Percentiles rank a stretch among this genome's conserved stretches.
These are phyloP conservation scores for Mionectes macconnelli DNA, from an alignment of 2,113 vertebrate species.

Conservation along the genomic window DNA sequence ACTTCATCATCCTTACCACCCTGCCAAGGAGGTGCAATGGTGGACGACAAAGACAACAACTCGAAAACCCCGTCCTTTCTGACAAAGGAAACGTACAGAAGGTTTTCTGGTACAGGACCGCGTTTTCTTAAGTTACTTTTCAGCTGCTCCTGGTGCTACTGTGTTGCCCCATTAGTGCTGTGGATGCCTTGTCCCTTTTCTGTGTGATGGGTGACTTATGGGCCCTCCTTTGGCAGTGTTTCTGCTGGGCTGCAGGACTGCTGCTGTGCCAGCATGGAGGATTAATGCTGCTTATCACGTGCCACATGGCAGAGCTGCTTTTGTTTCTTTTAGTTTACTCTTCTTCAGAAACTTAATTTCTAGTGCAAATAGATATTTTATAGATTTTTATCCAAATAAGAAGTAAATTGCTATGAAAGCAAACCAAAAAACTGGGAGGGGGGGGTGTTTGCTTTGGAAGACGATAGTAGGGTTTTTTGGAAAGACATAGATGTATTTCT, in stretches of 20 bases:
- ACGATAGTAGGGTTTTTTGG: background rate
- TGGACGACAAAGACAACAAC: background rate
- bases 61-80: background rate
- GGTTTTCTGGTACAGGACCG: background rate
- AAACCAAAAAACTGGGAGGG: background rate
- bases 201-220: background rate
- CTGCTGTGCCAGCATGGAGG: background rate
- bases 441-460: background rate
- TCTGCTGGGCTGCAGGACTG: background rate
- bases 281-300: background rate
- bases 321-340: background rate
- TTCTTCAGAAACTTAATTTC: background rate
- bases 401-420: background rate
- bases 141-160: background rate
- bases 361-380: rapidly evolving
- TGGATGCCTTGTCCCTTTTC: background rate
- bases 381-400: background rate
- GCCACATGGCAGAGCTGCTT: background rate
- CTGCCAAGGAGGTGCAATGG: background rate
- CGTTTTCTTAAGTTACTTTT: background rate
- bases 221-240: background rate
- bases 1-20: background rate
- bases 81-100: background rate
- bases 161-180: rapidly evolving
- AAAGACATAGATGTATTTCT: background rate